Evolutionary conservation across 2,113 vertebrate genomes (phyloP).

Genomic region (Podocnemis expansa): DNA sequence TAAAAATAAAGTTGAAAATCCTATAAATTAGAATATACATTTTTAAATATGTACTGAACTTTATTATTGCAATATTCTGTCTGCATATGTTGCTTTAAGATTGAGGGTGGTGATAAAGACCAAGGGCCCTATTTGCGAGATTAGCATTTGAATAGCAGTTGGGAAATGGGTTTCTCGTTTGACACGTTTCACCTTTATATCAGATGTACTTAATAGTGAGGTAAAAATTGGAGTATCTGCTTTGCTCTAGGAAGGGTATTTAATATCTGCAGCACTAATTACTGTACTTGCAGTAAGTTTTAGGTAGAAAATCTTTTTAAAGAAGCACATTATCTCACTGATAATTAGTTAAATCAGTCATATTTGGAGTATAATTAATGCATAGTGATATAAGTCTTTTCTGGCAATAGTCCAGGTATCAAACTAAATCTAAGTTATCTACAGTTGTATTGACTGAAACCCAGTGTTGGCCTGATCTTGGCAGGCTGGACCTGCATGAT

Average conservation of each 20-base stretch:
- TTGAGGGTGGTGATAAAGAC: conserved; percentile 59
- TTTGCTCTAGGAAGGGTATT: conserved; percentile 66
- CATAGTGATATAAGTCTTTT: conserved; percentile 62
- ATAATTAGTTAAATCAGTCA: conserved; percentile 75
- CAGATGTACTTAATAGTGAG: conserved; percentile 61
- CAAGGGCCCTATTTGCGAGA: conserved; percentile 36
- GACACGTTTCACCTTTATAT: conserved; percentile 72
- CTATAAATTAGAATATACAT: conserved; percentile 84
- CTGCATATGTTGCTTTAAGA: conserved; percentile 61
- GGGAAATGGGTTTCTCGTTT: conserved; percentile 62
- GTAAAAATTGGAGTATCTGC: conserved; percentile 72
- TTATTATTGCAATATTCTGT: conserved; percentile 65
- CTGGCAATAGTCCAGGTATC: conserved; percentile 72
- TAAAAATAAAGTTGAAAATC: conserved; percentile 75
- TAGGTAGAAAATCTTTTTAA: conserved; percentile 70
- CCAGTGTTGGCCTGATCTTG: conserved; percentile 80
- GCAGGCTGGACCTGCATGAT: conserved; percentile 87
- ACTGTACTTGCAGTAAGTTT: conserved; percentile 76
- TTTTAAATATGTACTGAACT: conserved; percentile 76
- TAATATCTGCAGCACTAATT: conserved; percentile 76
- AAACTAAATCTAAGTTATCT: conserved; percentile 73
- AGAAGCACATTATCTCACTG: conserved; percentile 55
- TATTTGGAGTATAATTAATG: conserved; percentile 75
- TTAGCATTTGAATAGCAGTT: conserved; percentile 48
- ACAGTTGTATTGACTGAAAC: conserved; percentile 76